Base-by-base conservation (phyloP, 2,797 vertebrate species). In the Myripristis murdjan region DNA sequence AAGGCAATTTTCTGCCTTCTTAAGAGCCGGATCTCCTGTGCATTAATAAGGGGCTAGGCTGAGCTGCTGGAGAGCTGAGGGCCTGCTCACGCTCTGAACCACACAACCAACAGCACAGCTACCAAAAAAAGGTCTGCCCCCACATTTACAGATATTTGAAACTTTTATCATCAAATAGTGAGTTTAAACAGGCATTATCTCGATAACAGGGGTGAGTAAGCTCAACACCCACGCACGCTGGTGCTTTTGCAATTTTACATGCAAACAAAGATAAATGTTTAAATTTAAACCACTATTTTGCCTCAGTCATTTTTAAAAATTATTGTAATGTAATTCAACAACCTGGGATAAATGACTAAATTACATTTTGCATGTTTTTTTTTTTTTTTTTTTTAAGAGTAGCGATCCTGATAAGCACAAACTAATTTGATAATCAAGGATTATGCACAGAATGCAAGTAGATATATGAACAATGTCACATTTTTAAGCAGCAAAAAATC, bases 1-100 rank as follows among this genome's bases (percentile, higher is more conserved):
- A 95, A 95, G 93, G 94, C 94, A 95, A 95, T 95, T 95, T 95
- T 95, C 92, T 95, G 95, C 94, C 94, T 94, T 94, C 94, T 95
- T 95, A 95, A 94, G 93, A 94, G 91, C 86, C 69, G 58, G 88
- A 90, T 93, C 92, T 93, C 89, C 92, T 83, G 91, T 89, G 93
- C 93, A 94, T 95, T 95, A 94, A 95, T 94, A 92, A 93, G 91
- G 85, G 75, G 81, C 70, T 48, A 12, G 70, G 88, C 82, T 87
- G 90, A 91, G 89, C 89, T 90, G 88, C 85, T 61, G 80, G 76
- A 71, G 84, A 86, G 86, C 77, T 64, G 74, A 87, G 80, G 86
- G 85, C 75, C 86, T 51, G 86, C 73, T 87, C 84, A 87, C 82
- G 84, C 85, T 86, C 80, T 64, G 47, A 77, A 81, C 85, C 77